Percentiles rank a stretch among this genome's conserved stretches.
These are phyloP conservation scores for Eumacrocentrus americanus DNA, from an alignment of 2,888 invertebrate genomes.

Conservation along the genomic window DNA sequence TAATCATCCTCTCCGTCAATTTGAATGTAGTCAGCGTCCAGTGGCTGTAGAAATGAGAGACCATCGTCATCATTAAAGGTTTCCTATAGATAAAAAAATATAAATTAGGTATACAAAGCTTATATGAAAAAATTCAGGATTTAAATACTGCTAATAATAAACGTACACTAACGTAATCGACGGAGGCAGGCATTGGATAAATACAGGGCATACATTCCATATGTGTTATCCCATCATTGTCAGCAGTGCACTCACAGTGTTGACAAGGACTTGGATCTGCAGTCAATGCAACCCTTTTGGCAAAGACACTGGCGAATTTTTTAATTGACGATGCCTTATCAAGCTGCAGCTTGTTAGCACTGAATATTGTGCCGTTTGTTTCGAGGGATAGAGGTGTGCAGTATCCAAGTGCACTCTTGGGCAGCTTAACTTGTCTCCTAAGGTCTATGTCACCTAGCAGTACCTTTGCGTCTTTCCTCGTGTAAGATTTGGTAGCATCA, in stretches of 20 bases:
- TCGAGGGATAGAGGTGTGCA: constrained; percentile 84
- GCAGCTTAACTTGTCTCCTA: constrained; percentile 74
- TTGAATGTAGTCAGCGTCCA: constrained; percentile 52
- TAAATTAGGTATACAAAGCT: neutral
- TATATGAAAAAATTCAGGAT: neutral
- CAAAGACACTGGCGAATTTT: constrained; percentile 71
- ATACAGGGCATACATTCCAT: constrained; percentile 71
- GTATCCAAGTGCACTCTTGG: constrained; percentile 77
- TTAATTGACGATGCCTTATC: constrained; percentile 67
- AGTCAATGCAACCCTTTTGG: constrained; percentile 70
- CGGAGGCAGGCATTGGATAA: constrained; percentile 62
- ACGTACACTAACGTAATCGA: constrained; percentile 63
- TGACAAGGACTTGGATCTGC: constrained; percentile 69
- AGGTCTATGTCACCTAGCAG: constrained; percentile 76
- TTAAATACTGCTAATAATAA: constrained; percentile 7
- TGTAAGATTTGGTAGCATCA: constrained; percentile 78
- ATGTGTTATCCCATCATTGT: constrained; percentile 70
- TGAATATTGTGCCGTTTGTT: constrained; percentile 80
- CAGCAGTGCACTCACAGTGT: constrained; percentile 73
- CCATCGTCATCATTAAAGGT: constrained; percentile 53
- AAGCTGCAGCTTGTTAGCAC: constrained; percentile 66
- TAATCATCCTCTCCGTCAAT: constrained; percentile 47
- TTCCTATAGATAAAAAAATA: constrained; percentile 46
- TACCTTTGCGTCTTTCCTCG: constrained; percentile 75
- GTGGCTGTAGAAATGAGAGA: constrained; percentile 27